Conservation (phyloP, 2,888 invertebrate genomes). For the Apamea sordens region DNA sequence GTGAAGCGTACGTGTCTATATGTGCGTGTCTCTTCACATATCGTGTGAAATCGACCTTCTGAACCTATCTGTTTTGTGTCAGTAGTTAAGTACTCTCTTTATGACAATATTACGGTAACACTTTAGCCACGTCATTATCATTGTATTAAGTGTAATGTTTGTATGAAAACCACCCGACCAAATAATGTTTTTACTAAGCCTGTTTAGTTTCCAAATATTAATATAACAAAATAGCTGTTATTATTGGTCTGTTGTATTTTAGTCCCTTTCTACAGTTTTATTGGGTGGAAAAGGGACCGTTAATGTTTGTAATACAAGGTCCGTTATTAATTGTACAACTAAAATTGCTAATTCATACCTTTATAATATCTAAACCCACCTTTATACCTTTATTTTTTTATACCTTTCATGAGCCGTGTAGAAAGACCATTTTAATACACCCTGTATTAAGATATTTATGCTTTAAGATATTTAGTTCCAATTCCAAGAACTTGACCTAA, state of each 20-base stretch:
- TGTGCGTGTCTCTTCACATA: not conserved
- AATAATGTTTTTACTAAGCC: constrained; percentile 45
- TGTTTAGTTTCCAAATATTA: constrained; percentile 54
- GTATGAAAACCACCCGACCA: constrained; percentile 43
- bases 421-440: not conserved
- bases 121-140: constrained; percentile 70
- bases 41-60: constrained; percentile 3
- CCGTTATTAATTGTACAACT: constrained; percentile 24
- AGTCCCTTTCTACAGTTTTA: constrained; percentile 37
- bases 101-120: constrained; percentile 65
- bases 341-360: constrained; percentile 11
- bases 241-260: constrained; percentile 36
- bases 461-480: not conserved
- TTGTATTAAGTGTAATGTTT: constrained; percentile 66
- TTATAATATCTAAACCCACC: not conserved
- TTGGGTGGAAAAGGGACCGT: constrained; percentile 29
- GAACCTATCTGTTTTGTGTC: constrained; percentile 16
- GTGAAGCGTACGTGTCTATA: not conserved
- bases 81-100: constrained; percentile 63
- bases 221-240: constrained; percentile 32
- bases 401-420: not conserved
- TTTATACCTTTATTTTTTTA: not conserved
- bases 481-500: constrained; percentile 5
- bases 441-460: too few relatives aligned
- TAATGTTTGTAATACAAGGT: constrained; percentile 28